Evolutionary conservation across 2,797 vertebrate species (phyloP).

Genomic region (Jordanella pulchra): DNA sequence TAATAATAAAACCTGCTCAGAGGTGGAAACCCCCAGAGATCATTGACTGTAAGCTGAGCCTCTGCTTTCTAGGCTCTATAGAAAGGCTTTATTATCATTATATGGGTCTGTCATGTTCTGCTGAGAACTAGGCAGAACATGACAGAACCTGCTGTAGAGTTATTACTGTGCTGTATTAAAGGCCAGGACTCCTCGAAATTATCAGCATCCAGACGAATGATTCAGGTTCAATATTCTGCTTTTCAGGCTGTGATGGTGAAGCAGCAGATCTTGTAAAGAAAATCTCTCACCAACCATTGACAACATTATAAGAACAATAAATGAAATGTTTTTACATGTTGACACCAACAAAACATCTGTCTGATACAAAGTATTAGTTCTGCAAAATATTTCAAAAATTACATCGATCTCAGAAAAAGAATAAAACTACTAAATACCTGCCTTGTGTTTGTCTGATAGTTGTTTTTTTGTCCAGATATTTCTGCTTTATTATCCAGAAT

Average conservation of each 20-base stretch:
- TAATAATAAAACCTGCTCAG: background rate
- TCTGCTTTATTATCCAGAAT: background rate
- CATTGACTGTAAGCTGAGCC: background rate
- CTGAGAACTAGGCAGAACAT: background rate
- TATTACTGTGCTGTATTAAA: background rate
- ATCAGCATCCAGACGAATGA: background rate
- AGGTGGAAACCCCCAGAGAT: background rate
- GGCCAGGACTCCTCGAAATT: background rate
- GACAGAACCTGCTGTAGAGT: background rate
- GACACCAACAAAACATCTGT: background rate
- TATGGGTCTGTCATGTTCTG: too few relatives aligned
- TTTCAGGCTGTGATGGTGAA: background rate
- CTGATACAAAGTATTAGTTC: background rate
- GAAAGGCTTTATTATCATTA: too few relatives aligned
- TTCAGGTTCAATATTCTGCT: background rate
- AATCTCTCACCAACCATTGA: background rate
- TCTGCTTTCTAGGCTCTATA: background rate
- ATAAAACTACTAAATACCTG: background rate
- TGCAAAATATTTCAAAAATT: background rate
- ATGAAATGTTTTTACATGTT: background rate
- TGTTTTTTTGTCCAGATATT: background rate
- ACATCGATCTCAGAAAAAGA: background rate
- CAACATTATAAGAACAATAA: background rate
- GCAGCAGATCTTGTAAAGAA: background rate
- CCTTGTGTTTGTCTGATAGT: background rate